phyloP scores from a whole-genome alignment of 2,888 invertebrate genomes.

The Actias luna region DNA sequence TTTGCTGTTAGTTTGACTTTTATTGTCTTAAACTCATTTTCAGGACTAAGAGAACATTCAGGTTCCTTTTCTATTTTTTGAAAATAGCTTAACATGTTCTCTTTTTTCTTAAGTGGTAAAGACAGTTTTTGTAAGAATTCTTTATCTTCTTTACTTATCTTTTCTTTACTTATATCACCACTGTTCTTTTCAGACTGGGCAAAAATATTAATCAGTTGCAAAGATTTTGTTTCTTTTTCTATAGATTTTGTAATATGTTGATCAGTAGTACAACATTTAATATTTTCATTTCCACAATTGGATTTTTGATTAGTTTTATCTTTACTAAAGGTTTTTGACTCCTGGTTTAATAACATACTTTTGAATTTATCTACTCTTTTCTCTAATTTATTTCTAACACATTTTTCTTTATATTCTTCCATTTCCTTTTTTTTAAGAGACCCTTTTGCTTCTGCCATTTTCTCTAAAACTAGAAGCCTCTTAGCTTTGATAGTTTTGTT shows the following conservation, averaged over 20 bases:
- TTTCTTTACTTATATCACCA: conserved; percentile 34
- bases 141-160: conserved; percentile 54
- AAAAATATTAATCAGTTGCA: conserved; percentile 56
- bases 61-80: conserved; percentile 70
- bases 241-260: conserved; percentile 15
- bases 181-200: conserved; percentile 33
- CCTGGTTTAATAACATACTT: conserved; percentile 60
- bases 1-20: conserved; percentile 63
- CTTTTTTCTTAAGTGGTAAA: conserved; percentile 82
- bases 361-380: conserved; percentile 83
- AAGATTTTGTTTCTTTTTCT: conserved; percentile 35
- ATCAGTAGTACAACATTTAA: conserved; percentile 23
- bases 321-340: conserved; percentile 33
- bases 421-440: conserved; percentile 80
- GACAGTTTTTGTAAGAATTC: conserved; percentile 79
- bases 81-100: conserved; percentile 83
- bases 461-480: conserved; percentile 78
- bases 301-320: conserved; percentile 19
- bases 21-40: conserved; percentile 45
- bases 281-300: conserved; percentile 20
- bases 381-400: conserved; percentile 81
- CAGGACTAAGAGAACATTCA: conserved; percentile 33
- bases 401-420: conserved; percentile 79
- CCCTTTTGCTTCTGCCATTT: conserved; percentile 85
- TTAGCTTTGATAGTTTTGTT: conserved; percentile 63